A percentile compares a stretch with the other conserved stretches of the same genome.
Evolutionary conservation across 1,140 invertebrate genomes (phyloP).

Genomic region (Heliothis subflexa): DNA sequence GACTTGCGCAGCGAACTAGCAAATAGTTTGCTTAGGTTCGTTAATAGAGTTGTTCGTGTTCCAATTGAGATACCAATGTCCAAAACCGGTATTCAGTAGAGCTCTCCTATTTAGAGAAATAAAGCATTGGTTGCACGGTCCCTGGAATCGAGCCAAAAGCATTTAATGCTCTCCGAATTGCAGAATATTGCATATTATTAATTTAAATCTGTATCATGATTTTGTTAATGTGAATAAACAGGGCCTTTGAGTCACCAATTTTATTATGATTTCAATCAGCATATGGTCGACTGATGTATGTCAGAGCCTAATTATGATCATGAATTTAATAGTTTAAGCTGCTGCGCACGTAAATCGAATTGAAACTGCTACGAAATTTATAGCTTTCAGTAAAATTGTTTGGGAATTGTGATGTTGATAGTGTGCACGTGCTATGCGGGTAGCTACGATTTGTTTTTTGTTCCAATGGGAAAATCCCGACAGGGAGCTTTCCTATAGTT

Average conservation of each 20-base stretch:
- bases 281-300: neutral
- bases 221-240: slow-evolving; percentile 28
- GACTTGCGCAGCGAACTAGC: neutral
- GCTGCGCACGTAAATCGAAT: neutral
- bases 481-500: no score
- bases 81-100: slow-evolving; percentile 35
- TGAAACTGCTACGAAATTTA: neutral
- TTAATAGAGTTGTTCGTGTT: slow-evolving; percentile 36
- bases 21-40: slow-evolving; percentile 22
- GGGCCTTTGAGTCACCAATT: neutral
- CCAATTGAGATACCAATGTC: slow-evolving; percentile 44
- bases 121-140: slow-evolving; percentile 26
- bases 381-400: slow-evolving; percentile 11
- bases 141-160: slow-evolving; percentile 50
- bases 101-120: slow-evolving; percentile 44
- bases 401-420: neutral
- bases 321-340: slow-evolving; percentile 20
- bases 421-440: neutral
- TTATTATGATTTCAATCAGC: slow-evolving; percentile 10
- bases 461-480: no score
- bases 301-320: slow-evolving; percentile 10
- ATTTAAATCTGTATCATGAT: slow-evolving; percentile 26
- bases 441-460: no score
- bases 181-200: slow-evolving; percentile 41
- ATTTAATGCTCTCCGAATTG: slow-evolving; percentile 18